Evolutionary conservation across 2,113 vertebrate genomes (phyloP).

Genomic region (Spea multiplicata): DNA sequence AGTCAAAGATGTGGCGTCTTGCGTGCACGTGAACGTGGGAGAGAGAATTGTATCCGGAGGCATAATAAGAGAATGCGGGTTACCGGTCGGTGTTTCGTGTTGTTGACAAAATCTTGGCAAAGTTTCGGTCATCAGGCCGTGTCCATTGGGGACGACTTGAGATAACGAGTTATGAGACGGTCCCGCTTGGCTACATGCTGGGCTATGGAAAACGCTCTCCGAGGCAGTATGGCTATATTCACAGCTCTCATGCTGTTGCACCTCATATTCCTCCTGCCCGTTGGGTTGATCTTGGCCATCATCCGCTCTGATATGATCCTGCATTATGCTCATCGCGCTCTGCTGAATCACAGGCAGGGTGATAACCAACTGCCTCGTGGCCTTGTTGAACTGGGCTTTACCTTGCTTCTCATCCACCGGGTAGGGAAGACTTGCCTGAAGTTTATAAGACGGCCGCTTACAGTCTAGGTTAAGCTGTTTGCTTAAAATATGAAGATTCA

Average conservation of each 20-base stretch:
- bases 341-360: conserved; percentile 68
- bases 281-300: not conserved
- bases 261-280: too few relatives aligned
- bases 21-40: conserved; percentile 62
- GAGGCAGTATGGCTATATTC: too few relatives aligned
- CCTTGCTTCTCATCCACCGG: conserved; percentile 76
- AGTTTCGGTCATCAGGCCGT: not conserved
- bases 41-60: conserved; percentile 44
- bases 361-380: conserved; percentile 69
- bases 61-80: not conserved
- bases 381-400: conserved; percentile 73
- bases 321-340: not conserved
- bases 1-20: conserved; percentile 60
- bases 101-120: not conserved
- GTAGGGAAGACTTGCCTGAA: conserved; percentile 79
- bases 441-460: conserved; percentile 71
- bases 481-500: conserved; percentile 70
- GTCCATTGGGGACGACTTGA: not conserved
- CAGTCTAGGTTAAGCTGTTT: conserved; percentile 72
- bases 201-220: not conserved
- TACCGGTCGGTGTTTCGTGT: not conserved
- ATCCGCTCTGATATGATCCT: not conserved
- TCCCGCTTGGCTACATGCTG: not conserved
- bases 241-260: too few relatives aligned
- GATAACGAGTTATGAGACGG: not conserved